Conservation (phyloP, 2,113 vertebrate species). For the Centropus bengalensis region DNA sequence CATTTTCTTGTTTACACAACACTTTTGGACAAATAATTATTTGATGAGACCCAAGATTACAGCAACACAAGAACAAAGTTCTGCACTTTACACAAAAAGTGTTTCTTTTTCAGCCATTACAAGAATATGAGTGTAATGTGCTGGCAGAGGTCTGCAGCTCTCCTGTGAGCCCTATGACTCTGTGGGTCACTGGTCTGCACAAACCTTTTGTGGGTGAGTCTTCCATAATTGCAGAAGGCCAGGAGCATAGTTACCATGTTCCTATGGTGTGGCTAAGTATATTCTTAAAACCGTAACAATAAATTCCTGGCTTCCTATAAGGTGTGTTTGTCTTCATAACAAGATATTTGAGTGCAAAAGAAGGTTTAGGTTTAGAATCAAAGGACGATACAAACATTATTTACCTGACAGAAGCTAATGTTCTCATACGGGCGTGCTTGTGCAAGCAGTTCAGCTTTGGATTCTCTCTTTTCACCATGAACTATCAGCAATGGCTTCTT, state of each 20-base stretch:
- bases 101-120: background rate
- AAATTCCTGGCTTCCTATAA: background rate
- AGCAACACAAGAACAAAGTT: background rate
- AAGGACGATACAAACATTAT: background rate
- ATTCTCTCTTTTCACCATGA: slow-evolving; percentile 94
- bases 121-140: background rate
- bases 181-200: background rate
- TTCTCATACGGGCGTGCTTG: slow-evolving; percentile 87
- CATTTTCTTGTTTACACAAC: background rate
- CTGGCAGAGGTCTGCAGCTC: background rate
- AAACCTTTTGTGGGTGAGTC: background rate
- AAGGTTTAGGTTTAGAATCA: background rate
- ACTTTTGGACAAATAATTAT: background rate
- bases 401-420: slow-evolving; percentile 92
- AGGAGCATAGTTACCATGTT: background rate
- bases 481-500: slow-evolving; percentile 89
- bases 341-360: background rate
- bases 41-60: background rate
- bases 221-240: background rate
- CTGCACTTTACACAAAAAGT: background rate
- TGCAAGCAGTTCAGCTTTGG: slow-evolving; percentile 87
- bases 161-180: background rate
- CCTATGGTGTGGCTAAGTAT: background rate
- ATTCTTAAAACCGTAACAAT: background rate
- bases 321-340: background rate